phyloP scores from a whole-genome alignment of 2,888 invertebrate species.

The Dynastes tityus region DNA sequence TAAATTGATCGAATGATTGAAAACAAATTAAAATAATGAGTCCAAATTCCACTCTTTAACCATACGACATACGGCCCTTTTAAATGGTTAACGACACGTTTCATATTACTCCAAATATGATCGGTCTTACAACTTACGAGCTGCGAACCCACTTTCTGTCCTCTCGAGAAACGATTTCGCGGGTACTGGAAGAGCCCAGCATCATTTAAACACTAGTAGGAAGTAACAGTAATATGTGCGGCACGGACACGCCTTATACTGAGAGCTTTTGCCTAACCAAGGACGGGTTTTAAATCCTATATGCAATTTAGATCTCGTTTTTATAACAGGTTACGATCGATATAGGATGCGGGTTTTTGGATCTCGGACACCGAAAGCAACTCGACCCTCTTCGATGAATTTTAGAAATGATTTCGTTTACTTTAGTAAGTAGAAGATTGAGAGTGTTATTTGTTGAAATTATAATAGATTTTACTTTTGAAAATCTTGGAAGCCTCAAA shows the following conservation, averaged over 20 bases:
- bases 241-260: conserved; percentile 17
- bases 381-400: neutral
- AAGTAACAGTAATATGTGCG: conserved; percentile 38
- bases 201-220: conserved; percentile 44
- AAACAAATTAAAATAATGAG: too few species aligned
- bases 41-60: too few species aligned
- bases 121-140: conserved; percentile 17
- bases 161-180: conserved; percentile 33
- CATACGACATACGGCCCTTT: too few species aligned
- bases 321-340: conserved; percentile 31
- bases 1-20: too few species aligned
- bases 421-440: neutral
- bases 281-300: conserved; percentile 29
- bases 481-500: too few species aligned
- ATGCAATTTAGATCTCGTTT: conserved; percentile 45
- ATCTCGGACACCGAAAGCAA: neutral
- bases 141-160: neutral
- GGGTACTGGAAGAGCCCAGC: neutral
- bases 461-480: too few species aligned
- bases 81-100: conserved; percentile 12
- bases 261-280: conserved; percentile 26
- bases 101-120: conserved; percentile 26
- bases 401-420: neutral
- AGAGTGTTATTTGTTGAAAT: too few species aligned
- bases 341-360: neutral